These are phyloP conservation scores for Hycleus phaleratus DNA, from an alignment of 1,140 invertebrate genomes.

Conservation along the genomic window DNA sequence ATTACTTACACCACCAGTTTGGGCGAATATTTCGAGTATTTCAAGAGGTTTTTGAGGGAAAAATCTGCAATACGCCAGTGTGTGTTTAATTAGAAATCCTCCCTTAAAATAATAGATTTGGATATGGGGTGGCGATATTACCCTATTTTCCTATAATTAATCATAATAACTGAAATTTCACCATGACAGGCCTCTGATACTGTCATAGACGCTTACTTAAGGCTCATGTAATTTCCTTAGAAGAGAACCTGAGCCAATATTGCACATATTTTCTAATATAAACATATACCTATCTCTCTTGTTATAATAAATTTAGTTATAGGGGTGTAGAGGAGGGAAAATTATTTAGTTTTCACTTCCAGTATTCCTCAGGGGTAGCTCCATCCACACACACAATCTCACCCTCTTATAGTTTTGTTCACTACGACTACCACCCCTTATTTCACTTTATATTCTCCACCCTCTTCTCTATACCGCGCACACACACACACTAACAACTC, in stretches of 20 bases:
- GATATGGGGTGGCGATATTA: no score
- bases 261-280: conserved; percentile 6
- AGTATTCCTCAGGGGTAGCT: no score
- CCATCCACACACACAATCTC: no score
- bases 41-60: no score
- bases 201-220: conserved; percentile 37
- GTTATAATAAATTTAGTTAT: no score
- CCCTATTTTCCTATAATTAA: conserved; percentile 25
- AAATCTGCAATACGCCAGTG: no score
- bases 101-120: no score
- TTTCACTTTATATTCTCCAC: background rate
- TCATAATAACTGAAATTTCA: conserved; percentile 34
- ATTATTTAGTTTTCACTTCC: no score
- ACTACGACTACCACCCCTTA: background rate
- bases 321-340: no score
- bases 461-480: conserved; percentile 19
- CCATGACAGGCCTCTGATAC: conserved; percentile 23
- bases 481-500: conserved; percentile 16
- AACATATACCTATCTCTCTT: conserved; percentile 9
- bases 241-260: conserved; percentile 21
- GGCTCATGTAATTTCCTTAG: conserved; percentile 37
- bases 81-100: no score
- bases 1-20: background rate
- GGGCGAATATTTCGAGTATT: no score
- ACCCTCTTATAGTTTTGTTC: no score